Base-by-base conservation (phyloP, 2,113 vertebrate genomes). In the rabbit (Oryctolagus cuniculus) region DNA sequence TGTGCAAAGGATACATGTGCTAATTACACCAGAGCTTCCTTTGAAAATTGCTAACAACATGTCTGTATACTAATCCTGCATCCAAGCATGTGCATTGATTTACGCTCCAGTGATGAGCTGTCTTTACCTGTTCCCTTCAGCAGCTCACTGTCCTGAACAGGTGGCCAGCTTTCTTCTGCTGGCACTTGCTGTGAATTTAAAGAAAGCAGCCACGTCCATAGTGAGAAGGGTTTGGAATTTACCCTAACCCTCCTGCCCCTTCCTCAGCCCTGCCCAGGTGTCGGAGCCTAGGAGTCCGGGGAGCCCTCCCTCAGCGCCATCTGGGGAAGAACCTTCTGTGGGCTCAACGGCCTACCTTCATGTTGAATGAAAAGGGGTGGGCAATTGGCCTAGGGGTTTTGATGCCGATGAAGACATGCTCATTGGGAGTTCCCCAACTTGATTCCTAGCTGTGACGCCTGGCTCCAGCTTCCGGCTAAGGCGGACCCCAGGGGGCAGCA, bases 1-100 rank as follows among this genome's bases (percentile, higher is more conserved):
- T 79, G 81, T 85, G 34, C 90, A 93, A 94, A 84, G 95, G 96
- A 96, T 95, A 94, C 95, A 97, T 93, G 84, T 96, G 92, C 95
- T 96, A 93, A 96, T 96, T 96, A 97, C 90, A 93, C 38, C 85
- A 86, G 90, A 21, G 36, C 73, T 95, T 95, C 87, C 95, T 97
- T 96, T 92, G 38, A 93, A 97, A 94, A 91, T 89, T 70, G 89
- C 79, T 89, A 84, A 96, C 81, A 93, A 95, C 93, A 91, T 92
- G 95, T 95, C 90, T 66, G 69, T 82, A 63, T 86, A 86, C 89
- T 95, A 79, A 92, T 94, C 93, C 92, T 87, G 90, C 79, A 82
- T 75, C 51, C 66, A 93, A 96, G 88, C 16, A 74, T 73, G 92
- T 78, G 78, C 24, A 85, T 70, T 95, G 90, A 97, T 94, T 90